Conservation (phyloP, 2,888 invertebrate species). For the Acanthosepion pharaonis region DNA sequence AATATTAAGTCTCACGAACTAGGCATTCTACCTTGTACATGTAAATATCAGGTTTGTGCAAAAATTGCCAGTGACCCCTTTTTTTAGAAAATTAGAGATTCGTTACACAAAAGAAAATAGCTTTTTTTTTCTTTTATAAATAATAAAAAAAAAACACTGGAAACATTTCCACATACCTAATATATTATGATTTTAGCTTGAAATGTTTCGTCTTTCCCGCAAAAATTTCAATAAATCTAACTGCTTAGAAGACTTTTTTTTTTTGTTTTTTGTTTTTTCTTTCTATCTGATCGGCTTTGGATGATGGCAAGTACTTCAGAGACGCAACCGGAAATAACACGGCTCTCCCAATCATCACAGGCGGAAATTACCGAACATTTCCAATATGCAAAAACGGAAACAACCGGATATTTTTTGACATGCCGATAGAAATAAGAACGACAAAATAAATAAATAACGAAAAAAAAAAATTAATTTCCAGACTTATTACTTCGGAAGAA, state of each 20-base stretch:
- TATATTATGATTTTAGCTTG: background rate
- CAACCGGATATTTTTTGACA: constrained; percentile 15
- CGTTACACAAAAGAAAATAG: too few species aligned
- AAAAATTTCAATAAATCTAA: too few species aligned
- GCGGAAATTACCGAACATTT: background rate
- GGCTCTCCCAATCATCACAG: background rate
- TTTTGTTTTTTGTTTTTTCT: too few species aligned
- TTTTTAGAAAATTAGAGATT: too few species aligned
- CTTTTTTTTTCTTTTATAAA: too few species aligned
- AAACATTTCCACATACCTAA: too few species aligned
- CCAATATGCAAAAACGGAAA: constrained; percentile 9
- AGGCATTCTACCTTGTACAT: too few species aligned
- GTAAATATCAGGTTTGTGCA: too few species aligned
- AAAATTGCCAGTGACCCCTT: too few species aligned
- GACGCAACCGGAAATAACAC: background rate
- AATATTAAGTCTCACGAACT: too few species aligned
- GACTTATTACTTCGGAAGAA: background rate
- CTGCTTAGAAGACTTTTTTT: too few species aligned
- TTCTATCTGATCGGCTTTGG: background rate
- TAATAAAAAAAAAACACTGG: too few species aligned
- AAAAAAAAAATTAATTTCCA: background rate
- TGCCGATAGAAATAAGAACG: background rate
- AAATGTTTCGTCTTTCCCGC: background rate
- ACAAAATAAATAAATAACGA: background rate
- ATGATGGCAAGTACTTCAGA: background rate